Evolutionary conservation across 2,113 vertebrate species (phyloP), one percentile per base, ranked within the genome.

Genomic region (Todiramphus saurophagus): DNA sequence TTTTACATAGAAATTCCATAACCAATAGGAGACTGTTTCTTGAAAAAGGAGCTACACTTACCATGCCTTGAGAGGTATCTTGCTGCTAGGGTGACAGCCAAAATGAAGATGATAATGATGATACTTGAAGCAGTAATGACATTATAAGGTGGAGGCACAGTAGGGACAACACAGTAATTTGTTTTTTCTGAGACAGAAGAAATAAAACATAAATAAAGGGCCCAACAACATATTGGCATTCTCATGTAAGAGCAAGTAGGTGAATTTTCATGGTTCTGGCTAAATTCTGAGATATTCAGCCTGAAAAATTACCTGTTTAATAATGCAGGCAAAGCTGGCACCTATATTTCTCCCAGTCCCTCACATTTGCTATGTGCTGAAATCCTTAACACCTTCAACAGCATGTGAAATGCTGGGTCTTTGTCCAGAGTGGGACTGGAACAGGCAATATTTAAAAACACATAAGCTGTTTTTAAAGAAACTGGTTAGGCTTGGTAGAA

Each of bases 11-110:
- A 73, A 87, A 73, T 53, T 74, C 48, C 78, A 83, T 68, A 50
- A 94, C 39, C 69, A 87, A 33, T 23, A 30, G 74, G 43, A 89
- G 51, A 63, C 51, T 39, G 24, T 27, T 67, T 79, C 69, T 77
- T 86, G 92, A 37, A 82, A 87, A 96, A 58, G 60, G 33, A 84
- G 50, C 33, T 66, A 11, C 59, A 92, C 97, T 96, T 96, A 97
- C 97, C 76, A 5, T 5, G 88, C 68, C 90, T 90, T 64, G 37
- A 28, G 74, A 97, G 24, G 66, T 89, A 94, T 62, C 83, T 90
- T 67, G 73, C 91, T 90, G 92, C 77, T 43, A 94, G 63, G 75
- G 7, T 35, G 39, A 94, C 5, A 53, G 87, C 90, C 93, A 93
- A 44, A 89, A 97, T 33, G 77, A 95, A 97, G 87, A 37, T 48